phyloP scores from a whole-genome alignment of 2,113 vertebrate genomes.

The Salvator merianae region DNA sequence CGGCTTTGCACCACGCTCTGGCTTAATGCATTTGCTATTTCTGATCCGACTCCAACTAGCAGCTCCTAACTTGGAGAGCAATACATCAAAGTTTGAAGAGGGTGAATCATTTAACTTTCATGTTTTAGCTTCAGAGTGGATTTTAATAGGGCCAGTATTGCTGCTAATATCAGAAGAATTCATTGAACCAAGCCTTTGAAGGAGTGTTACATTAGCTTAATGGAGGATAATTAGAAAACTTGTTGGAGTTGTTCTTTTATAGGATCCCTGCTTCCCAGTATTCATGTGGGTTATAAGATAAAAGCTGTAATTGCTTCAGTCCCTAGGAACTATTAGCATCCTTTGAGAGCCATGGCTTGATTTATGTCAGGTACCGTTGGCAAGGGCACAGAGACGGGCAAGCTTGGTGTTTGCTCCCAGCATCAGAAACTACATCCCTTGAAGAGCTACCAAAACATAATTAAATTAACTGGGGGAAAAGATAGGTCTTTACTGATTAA shows the following conservation, averaged over 20 bases:
- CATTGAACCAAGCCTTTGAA: slow-evolving; percentile 66
- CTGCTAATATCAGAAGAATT: slow-evolving; percentile 73
- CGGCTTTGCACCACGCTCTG: too few relatives aligned
- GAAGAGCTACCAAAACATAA: not conserved
- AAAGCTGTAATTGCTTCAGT: not conserved
- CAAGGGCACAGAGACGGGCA: not conserved
- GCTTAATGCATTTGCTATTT: not conserved
- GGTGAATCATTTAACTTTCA: slow-evolving; percentile 73
- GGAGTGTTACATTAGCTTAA: slow-evolving; percentile 80
- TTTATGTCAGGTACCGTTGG: not conserved
- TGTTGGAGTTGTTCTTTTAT: slow-evolving; percentile 60
- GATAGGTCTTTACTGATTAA: too few relatives aligned
- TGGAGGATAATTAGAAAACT: slow-evolving; percentile 74
- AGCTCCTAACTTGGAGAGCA: slow-evolving; percentile 44
- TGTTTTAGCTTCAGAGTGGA: slow-evolving; percentile 60
- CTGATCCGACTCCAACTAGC: not conserved
- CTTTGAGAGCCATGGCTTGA: not conserved
- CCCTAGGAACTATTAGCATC: not conserved
- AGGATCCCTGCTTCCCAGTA: slow-evolving; percentile 69
- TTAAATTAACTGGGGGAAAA: too few relatives aligned
- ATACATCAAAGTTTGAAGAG: slow-evolving; percentile 63
- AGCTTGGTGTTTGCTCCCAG: not conserved
- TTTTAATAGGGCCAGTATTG: slow-evolving; percentile 76
- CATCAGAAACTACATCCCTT: not conserved
- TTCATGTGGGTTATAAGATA: slow-evolving; percentile 17